Percentiles rank a stretch among this genome's conserved stretches.
Conservation (phyloP, 2,113 vertebrate genomes). For the Erpornis zantholeuca region DNA sequence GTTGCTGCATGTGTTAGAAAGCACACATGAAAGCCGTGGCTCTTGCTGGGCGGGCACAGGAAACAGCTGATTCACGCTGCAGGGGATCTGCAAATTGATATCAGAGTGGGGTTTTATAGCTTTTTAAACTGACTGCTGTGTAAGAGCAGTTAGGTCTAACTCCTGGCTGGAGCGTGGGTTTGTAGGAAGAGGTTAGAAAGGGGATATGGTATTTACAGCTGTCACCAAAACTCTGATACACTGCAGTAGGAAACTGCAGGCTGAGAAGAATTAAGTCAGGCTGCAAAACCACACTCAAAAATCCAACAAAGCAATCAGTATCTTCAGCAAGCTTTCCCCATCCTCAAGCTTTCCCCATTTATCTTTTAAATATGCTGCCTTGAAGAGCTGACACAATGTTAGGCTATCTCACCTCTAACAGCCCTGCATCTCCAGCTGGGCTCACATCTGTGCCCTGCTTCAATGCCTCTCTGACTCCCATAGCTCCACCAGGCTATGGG, state of each 20-base stretch:
- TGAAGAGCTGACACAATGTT: background rate
- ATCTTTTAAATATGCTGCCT: background rate
- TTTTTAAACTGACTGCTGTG: background rate
- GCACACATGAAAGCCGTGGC: background rate
- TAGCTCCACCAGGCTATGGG: background rate
- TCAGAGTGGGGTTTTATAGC: background rate
- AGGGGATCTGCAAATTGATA: background rate
- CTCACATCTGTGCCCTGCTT: background rate
- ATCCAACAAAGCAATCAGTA: background rate
- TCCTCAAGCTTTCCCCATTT: background rate
- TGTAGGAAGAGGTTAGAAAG: background rate
- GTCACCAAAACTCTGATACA: background rate
- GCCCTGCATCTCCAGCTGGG: background rate
- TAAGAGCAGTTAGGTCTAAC: background rate
- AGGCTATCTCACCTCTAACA: background rate
- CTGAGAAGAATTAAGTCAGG: background rate
- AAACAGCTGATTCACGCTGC: background rate
- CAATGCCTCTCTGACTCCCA: background rate
- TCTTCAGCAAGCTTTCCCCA: too few relatives aligned
- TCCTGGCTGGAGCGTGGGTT: background rate
- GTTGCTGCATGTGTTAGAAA: background rate
- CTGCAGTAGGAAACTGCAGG: background rate
- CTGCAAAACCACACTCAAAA: background rate
- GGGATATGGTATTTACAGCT: background rate
- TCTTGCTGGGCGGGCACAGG: constrained; percentile 21